Conservation (phyloP, 2,888 invertebrate species). For the Cinara cedri region DNA sequence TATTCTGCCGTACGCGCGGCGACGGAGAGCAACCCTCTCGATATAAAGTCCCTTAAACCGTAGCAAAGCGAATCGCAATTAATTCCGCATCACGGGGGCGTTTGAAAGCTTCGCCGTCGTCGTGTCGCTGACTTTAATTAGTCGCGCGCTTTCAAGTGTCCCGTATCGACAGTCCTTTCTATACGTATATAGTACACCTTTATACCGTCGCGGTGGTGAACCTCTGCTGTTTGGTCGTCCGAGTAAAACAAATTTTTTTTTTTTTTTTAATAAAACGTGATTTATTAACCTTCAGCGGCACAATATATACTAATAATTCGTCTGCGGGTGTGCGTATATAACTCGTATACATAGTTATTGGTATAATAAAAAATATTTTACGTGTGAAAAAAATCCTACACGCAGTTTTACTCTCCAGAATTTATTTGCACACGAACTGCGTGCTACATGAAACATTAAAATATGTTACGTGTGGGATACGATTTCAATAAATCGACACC, state of each 20-base stretch:
- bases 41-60: constrained; percentile 29
- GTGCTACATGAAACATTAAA: background rate
- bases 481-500: constrained; percentile 44
- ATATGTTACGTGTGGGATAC: constrained; percentile 28
- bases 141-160: constrained; percentile 47
- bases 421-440: background rate
- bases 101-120: constrained; percentile 25
- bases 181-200: background rate
- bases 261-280: background rate
- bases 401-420: background rate
- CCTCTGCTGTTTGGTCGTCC: constrained; percentile 21
- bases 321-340: background rate
- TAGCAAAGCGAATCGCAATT: constrained; percentile 52
- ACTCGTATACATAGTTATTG: background rate
- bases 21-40: background rate
- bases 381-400: background rate
- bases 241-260: background rate
- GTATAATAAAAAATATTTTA: background rate
- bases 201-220: background rate
- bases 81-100: constrained; percentile 42
- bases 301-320: background rate
- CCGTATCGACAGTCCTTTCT: constrained; percentile 36
- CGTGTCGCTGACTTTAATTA: constrained; percentile 51
- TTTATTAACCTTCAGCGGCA: background rate
- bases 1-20: background rate